A percentile compares a stretch with the other conserved stretches of the same genome.
These are phyloP conservation scores for Rhynchophorus ferrugineus DNA, from an alignment of 1,140 invertebrate species.

Conservation along the genomic window DNA sequence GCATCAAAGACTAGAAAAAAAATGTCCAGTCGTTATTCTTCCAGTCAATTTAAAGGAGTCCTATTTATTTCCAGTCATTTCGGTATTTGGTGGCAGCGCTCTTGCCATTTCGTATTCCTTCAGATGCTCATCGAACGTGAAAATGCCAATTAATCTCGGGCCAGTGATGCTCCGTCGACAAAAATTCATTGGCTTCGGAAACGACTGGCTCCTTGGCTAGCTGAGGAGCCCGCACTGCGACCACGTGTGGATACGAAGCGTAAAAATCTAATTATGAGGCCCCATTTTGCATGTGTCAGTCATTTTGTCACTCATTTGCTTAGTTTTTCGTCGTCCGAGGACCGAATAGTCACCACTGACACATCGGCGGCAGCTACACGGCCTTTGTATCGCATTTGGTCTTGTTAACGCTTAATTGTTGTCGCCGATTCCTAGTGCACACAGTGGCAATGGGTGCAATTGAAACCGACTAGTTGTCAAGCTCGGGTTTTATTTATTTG, in stretches of 20 bases:
- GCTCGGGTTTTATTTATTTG: no score
- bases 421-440: no score
- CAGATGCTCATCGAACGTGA: slow-evolving; percentile 23
- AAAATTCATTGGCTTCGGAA: slow-evolving; percentile 29
- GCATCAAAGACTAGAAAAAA: no score
- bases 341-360: no score
- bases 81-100: no score
- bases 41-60: no score
- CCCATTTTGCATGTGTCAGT: slow-evolving; percentile 38
- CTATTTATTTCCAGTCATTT: no score
- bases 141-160: slow-evolving; percentile 26
- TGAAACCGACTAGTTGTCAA: no score
- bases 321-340: background rate
- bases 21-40: no score
- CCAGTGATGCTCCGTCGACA: slow-evolving; percentile 14
- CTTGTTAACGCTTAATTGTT: slow-evolving; percentile 23
- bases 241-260: slow-evolving; percentile 39
- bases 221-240: slow-evolving; percentile 35
- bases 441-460: no score
- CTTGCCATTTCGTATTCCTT: slow-evolving; percentile 15
- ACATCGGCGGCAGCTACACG: background rate
- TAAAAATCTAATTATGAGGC: slow-evolving; percentile 35
- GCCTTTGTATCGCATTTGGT: background rate
- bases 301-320: slow-evolving; percentile 24
- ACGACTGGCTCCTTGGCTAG: slow-evolving; percentile 31